A percentile compares a stretch with the other conserved stretches of the same genome.
phyloP scores from a whole-genome alignment of 2,888 invertebrate genomes.

The Axea sp. region DNA sequence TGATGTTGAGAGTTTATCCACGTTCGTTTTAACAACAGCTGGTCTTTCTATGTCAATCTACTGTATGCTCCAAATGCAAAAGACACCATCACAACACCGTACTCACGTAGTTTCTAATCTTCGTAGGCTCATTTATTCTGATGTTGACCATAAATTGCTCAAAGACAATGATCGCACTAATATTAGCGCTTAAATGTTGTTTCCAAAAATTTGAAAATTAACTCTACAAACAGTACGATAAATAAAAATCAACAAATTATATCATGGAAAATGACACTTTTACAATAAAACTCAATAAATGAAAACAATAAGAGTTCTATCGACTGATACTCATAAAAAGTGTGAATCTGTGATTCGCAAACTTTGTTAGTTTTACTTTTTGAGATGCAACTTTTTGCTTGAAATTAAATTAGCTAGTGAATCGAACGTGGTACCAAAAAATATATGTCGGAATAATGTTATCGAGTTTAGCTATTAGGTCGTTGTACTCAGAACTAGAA shows the following conservation, averaged over 20 bases:
- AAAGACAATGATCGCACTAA: conserved; percentile 13
- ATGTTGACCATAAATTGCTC: conserved; percentile 17
- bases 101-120: conserved; percentile 50
- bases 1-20: conserved; percentile 71
- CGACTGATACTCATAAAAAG: conserved; percentile 1
- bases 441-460: conserved; percentile 4
- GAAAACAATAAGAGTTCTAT: no score
- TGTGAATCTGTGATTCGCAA: not conserved
- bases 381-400: no score
- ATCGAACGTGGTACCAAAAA: not conserved
- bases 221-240: no score
- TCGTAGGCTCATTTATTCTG: conserved; percentile 36
- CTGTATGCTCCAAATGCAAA: conserved; percentile 74
- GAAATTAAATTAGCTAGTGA: not conserved
- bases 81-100: conserved; percentile 66
- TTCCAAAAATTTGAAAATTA: no score
- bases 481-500: conserved; percentile 13
- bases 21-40: conserved; percentile 72
- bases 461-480: conserved; percentile 19
- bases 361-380: not conserved
- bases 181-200: conserved; percentile 14
- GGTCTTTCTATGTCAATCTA: conserved; percentile 75
- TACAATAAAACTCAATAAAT: no score
- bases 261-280: no score
- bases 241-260: no score